A percentile compares a stretch with the other conserved stretches of the same genome.
Evolutionary conservation across 2,113 vertebrate species (phyloP).

Genomic region (Orcinus orca): DNA sequence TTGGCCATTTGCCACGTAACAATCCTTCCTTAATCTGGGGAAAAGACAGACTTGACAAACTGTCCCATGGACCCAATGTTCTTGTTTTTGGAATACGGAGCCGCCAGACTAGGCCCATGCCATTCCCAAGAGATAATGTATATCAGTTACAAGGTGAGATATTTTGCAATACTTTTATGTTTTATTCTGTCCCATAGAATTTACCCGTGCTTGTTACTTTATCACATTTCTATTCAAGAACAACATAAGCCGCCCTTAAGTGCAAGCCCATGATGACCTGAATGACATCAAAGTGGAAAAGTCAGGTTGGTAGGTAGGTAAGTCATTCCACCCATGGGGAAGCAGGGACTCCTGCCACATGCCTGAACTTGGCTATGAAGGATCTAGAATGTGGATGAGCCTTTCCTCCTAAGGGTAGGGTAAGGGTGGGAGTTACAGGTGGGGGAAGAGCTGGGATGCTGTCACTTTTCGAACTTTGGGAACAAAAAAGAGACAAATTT

Average conservation of each 20-base stretch:
- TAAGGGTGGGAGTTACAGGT: not conserved
- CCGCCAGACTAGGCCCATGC: not conserved
- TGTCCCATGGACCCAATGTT: not conserved
- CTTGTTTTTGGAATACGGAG: not conserved
- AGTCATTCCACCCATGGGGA: not conserved
- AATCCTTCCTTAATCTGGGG: slow-evolving; percentile 16
- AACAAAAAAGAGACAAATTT: not conserved
- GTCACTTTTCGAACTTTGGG: not conserved
- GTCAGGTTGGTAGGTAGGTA: not conserved
- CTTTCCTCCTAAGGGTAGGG: not conserved
- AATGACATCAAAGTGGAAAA: not conserved
- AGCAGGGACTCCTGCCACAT: not conserved
- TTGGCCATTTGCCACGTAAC: slow-evolving; percentile 23
- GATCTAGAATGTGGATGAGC: not conserved
- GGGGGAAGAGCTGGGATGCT: too few relatives aligned
- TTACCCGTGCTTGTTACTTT: not conserved
- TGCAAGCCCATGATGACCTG: not conserved
- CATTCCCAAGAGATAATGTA: not conserved
- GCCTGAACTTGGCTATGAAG: not conserved
- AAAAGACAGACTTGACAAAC: not conserved
- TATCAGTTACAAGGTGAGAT: not conserved
- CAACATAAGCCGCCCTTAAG: not conserved
- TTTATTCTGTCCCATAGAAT: not conserved
- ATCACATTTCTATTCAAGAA: not conserved
- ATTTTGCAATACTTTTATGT: not conserved